Evolutionary conservation across 2,113 vertebrate genomes (phyloP).

Genomic region (Hypocryptadius cinnamomeus): DNA sequence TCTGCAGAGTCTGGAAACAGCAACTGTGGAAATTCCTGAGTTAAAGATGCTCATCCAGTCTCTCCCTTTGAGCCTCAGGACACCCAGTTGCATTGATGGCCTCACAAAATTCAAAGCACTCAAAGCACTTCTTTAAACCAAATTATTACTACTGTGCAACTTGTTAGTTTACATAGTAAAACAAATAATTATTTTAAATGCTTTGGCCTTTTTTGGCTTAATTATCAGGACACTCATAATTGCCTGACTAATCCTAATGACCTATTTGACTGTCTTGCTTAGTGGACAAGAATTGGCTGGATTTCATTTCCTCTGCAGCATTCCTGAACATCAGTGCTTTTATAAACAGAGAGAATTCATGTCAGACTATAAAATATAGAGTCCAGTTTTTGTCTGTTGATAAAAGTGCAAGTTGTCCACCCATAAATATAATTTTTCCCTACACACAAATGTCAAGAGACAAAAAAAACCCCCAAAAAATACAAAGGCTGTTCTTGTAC

Average conservation of each 20-base stretch:
- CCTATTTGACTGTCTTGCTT: neutral
- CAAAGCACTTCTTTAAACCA: neutral
- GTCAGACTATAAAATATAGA: neutral
- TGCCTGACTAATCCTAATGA: neutral
- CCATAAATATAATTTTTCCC: neutral
- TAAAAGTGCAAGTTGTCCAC: neutral
- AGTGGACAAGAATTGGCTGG: neutral
- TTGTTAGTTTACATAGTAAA: neutral
- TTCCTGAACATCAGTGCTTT: neutral
- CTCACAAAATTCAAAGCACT: neutral
- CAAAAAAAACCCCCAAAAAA: neutral
- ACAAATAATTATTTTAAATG: neutral
- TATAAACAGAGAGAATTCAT: neutral
- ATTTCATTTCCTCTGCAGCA: neutral
- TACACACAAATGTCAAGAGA: neutral
- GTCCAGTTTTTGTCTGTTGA: neutral
- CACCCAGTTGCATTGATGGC: neutral
- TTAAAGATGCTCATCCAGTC: neutral
- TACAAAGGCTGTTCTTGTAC: neutral
- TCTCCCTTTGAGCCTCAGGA: neutral
- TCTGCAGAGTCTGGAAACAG: neutral
- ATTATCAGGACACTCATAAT: slow-evolving; percentile 4
- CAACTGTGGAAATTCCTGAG: neutral
- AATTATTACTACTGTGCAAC: neutral
- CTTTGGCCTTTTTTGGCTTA: neutral